Base-by-base conservation (phyloP, 2,888 invertebrate species). In the Monoplex corrugatus region DNA sequence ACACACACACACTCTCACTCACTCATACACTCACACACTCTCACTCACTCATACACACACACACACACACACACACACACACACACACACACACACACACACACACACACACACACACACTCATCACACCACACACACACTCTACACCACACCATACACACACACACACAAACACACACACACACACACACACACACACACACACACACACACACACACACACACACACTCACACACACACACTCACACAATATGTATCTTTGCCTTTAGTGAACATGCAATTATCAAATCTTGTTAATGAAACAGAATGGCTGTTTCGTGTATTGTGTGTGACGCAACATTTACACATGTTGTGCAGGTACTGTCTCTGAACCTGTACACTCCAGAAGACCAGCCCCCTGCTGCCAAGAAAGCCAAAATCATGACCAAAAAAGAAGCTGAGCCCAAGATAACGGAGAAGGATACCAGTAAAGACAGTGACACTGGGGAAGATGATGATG, bases 341-440 rank as follows among this genome's bases (percentile, higher is more conserved):
- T n/a, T 16, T 50, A 50, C 50, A 50, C 16, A 50, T 72, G 16
- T 19, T 43, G 6, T 40, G n/a, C 89, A 95, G 95, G 94, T 95
- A 5, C 91, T 95, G 23, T 95, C 95, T 13, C 92, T 95, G 90
- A 95, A 95, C 94, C 91, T 95, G 87, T 95, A 95, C 91, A 95
- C 95, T 0, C 92, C 94, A 43, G 94, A 95, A 38, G 91, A 89
- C 8, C 89, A 89, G 19, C 86, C 90, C 38, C 87, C 87, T 13
- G 91, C 91, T n/a, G 88, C 75, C 43, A 90, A 90, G 82, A 91
- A 90, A 72, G 80, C 88, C 45, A 90, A 75, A 63, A 88, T 80
- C 75, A 80, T 78, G 32, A 90, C 87, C 45, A 89, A 89, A 57
- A 90, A 90, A 68, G 87, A 89, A 32, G 84, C 57, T 23, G 89